These are phyloP conservation scores for Agrochola lychnidis DNA, from an alignment of 2,888 invertebrate genomes.

Conservation along the genomic window DNA sequence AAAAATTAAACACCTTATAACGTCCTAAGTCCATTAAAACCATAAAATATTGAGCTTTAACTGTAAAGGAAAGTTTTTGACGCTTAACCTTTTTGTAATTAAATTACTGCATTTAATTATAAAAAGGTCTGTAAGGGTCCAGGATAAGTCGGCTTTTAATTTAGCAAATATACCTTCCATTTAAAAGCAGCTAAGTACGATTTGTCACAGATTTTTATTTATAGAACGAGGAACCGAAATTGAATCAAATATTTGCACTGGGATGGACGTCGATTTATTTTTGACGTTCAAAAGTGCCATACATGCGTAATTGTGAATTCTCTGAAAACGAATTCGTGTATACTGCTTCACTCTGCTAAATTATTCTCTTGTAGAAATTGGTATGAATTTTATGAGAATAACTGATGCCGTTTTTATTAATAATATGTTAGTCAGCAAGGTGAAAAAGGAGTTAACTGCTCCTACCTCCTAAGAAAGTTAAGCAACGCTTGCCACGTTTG, in stretches of 20 bases:
- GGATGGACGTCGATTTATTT: neutral
- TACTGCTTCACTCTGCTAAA: neutral
- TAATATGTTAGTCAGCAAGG: neutral
- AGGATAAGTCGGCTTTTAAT: constrained; percentile 37
- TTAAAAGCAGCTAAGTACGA: neutral
- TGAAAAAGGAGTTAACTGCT: neutral
- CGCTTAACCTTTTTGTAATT: too few relatives aligned
- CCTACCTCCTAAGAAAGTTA: too few relatives aligned
- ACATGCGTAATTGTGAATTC: too few relatives aligned
- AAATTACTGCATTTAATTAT: constrained; percentile 21
- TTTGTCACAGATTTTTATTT: constrained; percentile 11
- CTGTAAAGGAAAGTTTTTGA: too few relatives aligned
- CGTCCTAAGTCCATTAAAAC: too few relatives aligned
- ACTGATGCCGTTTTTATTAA: too few relatives aligned
- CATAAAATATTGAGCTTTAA: too few relatives aligned
- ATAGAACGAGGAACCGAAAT: neutral
- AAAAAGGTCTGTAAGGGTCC: constrained; percentile 36
- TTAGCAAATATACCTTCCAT: constrained; percentile 31
- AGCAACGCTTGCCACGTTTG: too few relatives aligned
- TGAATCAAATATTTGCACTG: constrained; percentile 37
- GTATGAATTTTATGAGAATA: neutral
- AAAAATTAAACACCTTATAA: too few relatives aligned
- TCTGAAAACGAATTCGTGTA: neutral
- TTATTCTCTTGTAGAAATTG: neutral
- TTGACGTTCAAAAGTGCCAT: too few relatives aligned